These are phyloP conservation scores for Brenthis hecate DNA, from an alignment of 2,888 invertebrate species.

Conservation along the genomic window DNA sequence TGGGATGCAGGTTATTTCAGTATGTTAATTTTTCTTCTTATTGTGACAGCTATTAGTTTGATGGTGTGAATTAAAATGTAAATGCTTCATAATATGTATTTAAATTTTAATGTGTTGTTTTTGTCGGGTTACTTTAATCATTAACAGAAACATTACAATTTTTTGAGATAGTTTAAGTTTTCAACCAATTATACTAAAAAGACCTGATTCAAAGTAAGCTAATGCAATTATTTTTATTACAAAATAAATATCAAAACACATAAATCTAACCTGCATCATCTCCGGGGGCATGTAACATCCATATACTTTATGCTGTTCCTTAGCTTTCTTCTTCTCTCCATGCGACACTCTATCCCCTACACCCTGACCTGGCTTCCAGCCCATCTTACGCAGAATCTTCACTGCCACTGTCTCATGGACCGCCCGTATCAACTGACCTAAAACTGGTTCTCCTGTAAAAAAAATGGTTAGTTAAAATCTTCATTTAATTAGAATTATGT, in stretches of 20 bases:
- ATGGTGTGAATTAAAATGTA: no score
- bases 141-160: no score
- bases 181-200: neutral
- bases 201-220: no score
- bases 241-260: neutral
- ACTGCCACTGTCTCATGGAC: constrained; percentile 95
- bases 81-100: no score
- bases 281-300: constrained; percentile 73
- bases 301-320: constrained; percentile 65
- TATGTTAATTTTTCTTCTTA: no score
- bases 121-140: no score
- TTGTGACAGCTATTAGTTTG: no score
- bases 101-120: no score
- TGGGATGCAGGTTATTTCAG: no score
- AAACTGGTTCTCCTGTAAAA: constrained; percentile 84
- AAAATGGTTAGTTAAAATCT: neutral
- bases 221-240: neutral
- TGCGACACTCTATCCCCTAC: constrained; percentile 82
- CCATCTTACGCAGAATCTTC: constrained; percentile 92
- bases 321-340: constrained; percentile 62
- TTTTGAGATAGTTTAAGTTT: no score
- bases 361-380: constrained; percentile 95
- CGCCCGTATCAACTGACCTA: constrained; percentile 86
- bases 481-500: no score
- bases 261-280: constrained; percentile 58